Base-by-base conservation (phyloP, 2,888 invertebrate species). In the Erebia aethiops region DNA sequence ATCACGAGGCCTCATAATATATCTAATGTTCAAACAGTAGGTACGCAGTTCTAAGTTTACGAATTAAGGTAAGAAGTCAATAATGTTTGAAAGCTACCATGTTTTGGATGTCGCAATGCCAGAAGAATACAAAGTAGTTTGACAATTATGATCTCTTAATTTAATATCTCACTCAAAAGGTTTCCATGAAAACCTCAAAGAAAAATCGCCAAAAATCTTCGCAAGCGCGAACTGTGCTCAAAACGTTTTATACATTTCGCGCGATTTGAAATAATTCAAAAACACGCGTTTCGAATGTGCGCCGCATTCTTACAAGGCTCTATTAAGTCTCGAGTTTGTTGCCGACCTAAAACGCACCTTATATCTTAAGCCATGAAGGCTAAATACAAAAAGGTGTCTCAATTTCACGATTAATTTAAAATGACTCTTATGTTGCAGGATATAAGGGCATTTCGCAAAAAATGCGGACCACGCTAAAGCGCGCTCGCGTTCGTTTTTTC, bases 181-280 rank as follows among this genome's bases (percentile, higher is more conserved):
- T 62, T 63, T 57, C 60, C 57, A 35, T 57, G 46, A 57, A 63
- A 61, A 67, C 60, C 18, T 60, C 51, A 57, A 54, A 62, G 70
- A 73, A 73, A 46, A 74, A 73, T 74, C 63, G 66, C 74, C 76
- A 76, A 78, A 78, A 77, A 77, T 77, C 67, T 72, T 41, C 69
- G 71, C 73, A 75, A 75, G 75, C 75, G 75, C 75, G 73, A 76
- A 73, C 72, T 60, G 72, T 66, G 70, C 73, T 63, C 75, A 73
- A 69, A 65, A 75, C 72, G 76, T 72, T 76, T 75, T 72, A 76
- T 74, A 76, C 76, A 79, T 78, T 79, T 78, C 77, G 82, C 83
- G 84, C 87, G 84, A 84, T 84, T 84, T 83, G 83, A 82, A 83
- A 85, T 87, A 84, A 84, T 84, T 84, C 81, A 87, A 87, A 87